These are phyloP conservation scores for Phasia obesa DNA, from an alignment of 2,888 invertebrate genomes.

Conservation along the genomic window DNA sequence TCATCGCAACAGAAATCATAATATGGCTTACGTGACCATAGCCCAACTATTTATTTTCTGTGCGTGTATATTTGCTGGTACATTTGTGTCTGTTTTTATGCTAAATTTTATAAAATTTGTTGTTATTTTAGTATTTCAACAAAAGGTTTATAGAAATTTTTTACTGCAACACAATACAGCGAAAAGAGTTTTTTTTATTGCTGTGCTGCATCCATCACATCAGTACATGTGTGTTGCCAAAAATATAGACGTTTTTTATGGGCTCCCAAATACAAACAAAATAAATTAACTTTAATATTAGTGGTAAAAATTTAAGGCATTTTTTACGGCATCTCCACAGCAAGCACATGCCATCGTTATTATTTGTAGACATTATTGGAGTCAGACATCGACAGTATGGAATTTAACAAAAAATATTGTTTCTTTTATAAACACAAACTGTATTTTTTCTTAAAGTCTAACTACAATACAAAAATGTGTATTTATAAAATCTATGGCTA, in stretches of 20 bases:
- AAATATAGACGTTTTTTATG: slow-evolving; percentile 41
- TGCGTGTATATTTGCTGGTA: neutral
- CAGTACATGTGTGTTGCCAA: slow-evolving; percentile 12
- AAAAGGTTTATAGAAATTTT: slow-evolving; percentile 42
- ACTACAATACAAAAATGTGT: too few species aligned
- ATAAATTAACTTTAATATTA: slow-evolving; percentile 20
- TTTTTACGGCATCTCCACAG: neutral
- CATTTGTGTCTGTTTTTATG: slow-evolving; percentile 1
- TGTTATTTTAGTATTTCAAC: slow-evolving; percentile 28
- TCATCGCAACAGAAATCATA: too few species aligned
- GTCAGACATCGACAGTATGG: neutral
- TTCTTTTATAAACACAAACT: too few species aligned
- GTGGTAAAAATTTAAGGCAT: neutral
- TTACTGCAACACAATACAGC: slow-evolving; percentile 38
- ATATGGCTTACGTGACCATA: too few species aligned
- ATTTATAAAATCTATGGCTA: too few species aligned
- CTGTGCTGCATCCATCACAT: slow-evolving; percentile 32
- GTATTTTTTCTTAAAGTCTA: too few species aligned
- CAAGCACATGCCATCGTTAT: neutral
- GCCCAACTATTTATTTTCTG: too few species aligned
- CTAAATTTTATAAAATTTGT: slow-evolving; percentile 15
- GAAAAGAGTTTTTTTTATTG: slow-evolving; percentile 2
- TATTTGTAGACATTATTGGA: neutral
- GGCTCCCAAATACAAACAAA: slow-evolving; percentile 10
- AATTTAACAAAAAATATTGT: too few species aligned